These are phyloP conservation scores for Oreochromis niloticus DNA, from an alignment of 2,113 vertebrate species.

Conservation along the genomic window DNA sequence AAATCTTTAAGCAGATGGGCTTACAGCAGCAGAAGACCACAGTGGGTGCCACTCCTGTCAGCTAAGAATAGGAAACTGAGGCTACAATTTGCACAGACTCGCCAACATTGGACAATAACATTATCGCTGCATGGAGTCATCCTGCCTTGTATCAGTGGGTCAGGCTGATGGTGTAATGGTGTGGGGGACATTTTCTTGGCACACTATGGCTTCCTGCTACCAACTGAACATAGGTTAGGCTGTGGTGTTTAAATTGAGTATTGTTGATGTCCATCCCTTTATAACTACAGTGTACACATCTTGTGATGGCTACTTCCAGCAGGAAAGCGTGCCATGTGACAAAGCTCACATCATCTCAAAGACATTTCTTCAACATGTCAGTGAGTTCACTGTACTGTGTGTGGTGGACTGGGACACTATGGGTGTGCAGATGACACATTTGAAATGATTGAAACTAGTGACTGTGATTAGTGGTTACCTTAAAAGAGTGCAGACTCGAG, in stretches of 20 bases:
- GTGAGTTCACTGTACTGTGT: background rate
- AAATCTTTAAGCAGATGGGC: background rate
- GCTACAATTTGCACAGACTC: background rate
- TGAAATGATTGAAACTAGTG: background rate
- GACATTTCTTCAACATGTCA: background rate
- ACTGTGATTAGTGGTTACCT: background rate
- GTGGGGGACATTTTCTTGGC: background rate
- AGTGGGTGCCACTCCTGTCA: background rate
- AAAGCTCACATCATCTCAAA: background rate
- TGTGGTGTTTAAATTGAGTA: background rate
- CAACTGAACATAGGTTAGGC: background rate
- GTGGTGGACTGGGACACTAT: background rate
- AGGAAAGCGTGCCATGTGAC: background rate
- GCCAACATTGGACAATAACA: background rate
- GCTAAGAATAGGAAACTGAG: background rate
- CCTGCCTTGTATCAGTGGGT: background rate
- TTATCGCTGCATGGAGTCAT: background rate
- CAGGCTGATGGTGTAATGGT: background rate
- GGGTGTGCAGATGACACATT: background rate
- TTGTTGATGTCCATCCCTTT: background rate
- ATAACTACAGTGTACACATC: accelerated
- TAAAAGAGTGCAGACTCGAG: background rate
- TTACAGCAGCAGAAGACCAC: background rate
- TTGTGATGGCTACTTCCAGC: background rate
- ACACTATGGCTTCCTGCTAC: background rate